These are phyloP conservation scores for Drosophila atripex DNA, from an alignment of 2,888 invertebrate species.

Conservation along the genomic window DNA sequence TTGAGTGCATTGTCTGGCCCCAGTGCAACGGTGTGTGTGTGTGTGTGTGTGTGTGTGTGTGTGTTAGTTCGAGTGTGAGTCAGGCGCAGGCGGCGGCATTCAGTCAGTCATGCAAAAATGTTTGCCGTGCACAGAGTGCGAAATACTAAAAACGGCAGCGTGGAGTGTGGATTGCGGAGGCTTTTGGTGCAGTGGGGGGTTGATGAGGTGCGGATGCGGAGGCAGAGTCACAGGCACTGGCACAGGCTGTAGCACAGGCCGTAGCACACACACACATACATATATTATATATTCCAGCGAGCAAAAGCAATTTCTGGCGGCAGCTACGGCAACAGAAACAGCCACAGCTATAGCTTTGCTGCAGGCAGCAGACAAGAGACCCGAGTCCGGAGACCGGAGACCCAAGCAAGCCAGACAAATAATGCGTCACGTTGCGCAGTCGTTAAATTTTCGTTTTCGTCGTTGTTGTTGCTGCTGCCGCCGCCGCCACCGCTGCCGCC, in stretches of 20 bases:
- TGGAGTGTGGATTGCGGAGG: constrained; percentile 25
- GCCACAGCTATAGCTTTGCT: constrained; percentile 62
- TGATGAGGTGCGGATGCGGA: constrained; percentile 8
- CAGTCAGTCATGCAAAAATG: constrained; percentile 66
- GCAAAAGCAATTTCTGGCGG: constrained; percentile 77
- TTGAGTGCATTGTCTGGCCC: constrained; percentile 43
- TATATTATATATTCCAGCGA: constrained; percentile 44
- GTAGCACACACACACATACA: constrained; percentile 9
- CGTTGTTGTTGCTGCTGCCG: constrained; percentile 27
- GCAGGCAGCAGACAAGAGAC: constrained; percentile 61
- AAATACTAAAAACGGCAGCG: constrained; percentile 74
- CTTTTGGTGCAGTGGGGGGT: background rate
- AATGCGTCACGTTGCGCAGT: constrained; percentile 77
- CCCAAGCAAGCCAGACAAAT: constrained; percentile 69
- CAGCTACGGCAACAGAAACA: constrained; percentile 59
- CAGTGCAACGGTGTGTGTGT: constrained; percentile 18
- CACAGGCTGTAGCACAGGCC: constrained; percentile 22
- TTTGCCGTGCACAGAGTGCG: constrained; percentile 71
- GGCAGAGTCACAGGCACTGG: constrained; percentile 38
- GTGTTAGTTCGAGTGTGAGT: constrained; percentile 60
- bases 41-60: constrained; percentile 4
- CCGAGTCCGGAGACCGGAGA: constrained; percentile 31
- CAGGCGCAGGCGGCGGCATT: constrained; percentile 67
- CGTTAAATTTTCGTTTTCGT: constrained; percentile 77
- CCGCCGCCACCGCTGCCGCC: constrained; percentile 14